These are phyloP conservation scores for Notothenia coriiceps DNA, from an alignment of 2,113 vertebrate species.

Conservation along the genomic window DNA sequence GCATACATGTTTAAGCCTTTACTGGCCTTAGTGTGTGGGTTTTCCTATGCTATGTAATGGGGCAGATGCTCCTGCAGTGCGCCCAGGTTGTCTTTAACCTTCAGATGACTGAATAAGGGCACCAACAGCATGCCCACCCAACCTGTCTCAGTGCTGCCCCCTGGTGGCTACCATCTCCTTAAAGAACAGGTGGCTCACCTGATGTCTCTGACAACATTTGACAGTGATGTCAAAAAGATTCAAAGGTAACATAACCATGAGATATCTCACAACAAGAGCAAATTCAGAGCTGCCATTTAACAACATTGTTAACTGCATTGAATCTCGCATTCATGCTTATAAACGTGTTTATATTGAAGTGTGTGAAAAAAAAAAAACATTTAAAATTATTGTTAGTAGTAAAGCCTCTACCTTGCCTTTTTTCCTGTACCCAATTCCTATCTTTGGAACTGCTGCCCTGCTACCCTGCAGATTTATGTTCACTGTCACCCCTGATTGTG, in stretches of 20 bases:
- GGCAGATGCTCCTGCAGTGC: background rate
- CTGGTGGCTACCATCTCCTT: conserved; percentile 41
- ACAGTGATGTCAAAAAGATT: background rate
- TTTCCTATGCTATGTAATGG: background rate
- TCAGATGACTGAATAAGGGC: conserved; percentile 58
- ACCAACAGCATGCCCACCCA: conserved; percentile 12
- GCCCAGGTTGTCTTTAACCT: conserved; percentile 59
- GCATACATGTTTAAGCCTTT: background rate
- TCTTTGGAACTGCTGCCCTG: background rate
- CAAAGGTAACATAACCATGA: background rate
- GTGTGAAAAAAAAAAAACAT: background rate
- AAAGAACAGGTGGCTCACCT: conserved; percentile 43
- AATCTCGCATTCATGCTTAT: background rate
- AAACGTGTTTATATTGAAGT: background rate
- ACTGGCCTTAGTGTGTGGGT: background rate
- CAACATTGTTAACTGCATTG: background rate
- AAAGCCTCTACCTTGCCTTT: background rate
- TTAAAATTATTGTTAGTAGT: background rate
- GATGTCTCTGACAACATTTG: conserved; percentile 4
- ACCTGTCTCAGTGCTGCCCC: conserved; percentile 32
- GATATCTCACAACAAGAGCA: background rate
- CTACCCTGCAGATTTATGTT: conserved; percentile 10
- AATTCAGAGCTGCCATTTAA: background rate
- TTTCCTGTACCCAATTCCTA: background rate
- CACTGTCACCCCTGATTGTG: conserved; percentile 19